Conservation (phyloP, 2,113 vertebrate species). For the Sylvilagus bachmani region DNA sequence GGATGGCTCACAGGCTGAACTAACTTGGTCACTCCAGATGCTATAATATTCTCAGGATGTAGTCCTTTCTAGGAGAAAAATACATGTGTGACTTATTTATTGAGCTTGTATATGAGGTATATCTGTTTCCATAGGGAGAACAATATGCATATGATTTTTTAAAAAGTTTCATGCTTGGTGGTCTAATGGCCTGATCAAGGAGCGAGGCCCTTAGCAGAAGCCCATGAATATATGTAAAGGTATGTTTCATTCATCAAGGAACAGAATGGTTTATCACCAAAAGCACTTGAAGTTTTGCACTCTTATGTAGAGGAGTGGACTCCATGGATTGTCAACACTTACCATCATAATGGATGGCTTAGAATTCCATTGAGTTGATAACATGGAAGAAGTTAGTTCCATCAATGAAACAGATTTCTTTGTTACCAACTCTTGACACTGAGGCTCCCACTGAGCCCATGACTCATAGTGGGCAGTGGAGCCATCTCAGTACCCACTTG, state of each 20-base stretch:
- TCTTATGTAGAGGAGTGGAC: not conserved
- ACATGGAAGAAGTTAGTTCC: not conserved
- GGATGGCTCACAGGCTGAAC: not conserved
- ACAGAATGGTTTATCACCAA: not conserved
- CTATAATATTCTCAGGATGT: not conserved
- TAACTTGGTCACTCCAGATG: slow-evolving; percentile 21
- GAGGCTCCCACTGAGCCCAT: not conserved
- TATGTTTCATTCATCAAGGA: not conserved
- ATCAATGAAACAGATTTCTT: not conserved
- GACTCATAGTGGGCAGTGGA: not conserved
- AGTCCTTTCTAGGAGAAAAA: slow-evolving; percentile 1
- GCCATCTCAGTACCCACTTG: not conserved
- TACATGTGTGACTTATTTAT: slow-evolving; percentile 21
- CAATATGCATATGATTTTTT: not conserved
- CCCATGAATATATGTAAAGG: not conserved
- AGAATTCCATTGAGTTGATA: not conserved
- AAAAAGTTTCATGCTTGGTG: not conserved
- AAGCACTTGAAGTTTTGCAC: not conserved
- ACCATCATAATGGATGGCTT: not conserved
- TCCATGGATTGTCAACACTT: not conserved
- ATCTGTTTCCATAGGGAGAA: not conserved
- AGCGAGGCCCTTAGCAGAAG: not conserved
- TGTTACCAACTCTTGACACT: not conserved
- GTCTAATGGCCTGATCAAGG: not conserved
- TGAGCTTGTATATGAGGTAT: not conserved